phyloP scores from a whole-genome alignment of 2,888 invertebrate species.

The Polymixis lichenea region DNA sequence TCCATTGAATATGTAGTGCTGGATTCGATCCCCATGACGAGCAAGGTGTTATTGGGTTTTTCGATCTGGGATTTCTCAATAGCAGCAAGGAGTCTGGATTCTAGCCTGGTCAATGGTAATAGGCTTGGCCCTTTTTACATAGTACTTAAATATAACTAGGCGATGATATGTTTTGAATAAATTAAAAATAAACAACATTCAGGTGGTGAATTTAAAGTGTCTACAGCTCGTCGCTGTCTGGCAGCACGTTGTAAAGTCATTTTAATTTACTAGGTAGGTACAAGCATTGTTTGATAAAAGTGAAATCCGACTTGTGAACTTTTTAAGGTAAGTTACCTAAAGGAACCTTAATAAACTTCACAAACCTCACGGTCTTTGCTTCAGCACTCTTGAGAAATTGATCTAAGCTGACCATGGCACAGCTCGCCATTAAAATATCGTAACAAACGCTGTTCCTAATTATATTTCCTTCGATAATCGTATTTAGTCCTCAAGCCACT shows the following conservation, averaged over 20 bases:
- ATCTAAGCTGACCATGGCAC: background rate
- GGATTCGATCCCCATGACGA: no score
- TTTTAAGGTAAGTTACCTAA: background rate
- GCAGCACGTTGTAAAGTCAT: background rate
- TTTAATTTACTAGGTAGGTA: background rate
- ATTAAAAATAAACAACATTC: background rate
- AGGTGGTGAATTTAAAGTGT: background rate
- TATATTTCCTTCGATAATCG: conserved; percentile 31
- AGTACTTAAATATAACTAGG: no score
- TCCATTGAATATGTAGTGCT: no score
- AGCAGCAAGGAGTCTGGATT: no score
- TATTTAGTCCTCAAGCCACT: conserved; percentile 27
- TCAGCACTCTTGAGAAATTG: background rate
- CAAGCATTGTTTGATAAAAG: background rate
- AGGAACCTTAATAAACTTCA: background rate
- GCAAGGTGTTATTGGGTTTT: no score
- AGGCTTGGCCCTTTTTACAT: no score
- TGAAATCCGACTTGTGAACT: background rate
- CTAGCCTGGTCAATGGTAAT: no score
- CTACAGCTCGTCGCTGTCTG: background rate
- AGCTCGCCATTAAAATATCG: background rate
- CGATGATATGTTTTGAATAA: no score
- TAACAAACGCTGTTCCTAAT: conserved; percentile 3
- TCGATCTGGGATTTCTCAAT: no score
- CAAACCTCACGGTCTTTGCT: no score